Base-by-base conservation (phyloP, 2,797 vertebrate genomes). In the Pseudochirops cupreus region DNA sequence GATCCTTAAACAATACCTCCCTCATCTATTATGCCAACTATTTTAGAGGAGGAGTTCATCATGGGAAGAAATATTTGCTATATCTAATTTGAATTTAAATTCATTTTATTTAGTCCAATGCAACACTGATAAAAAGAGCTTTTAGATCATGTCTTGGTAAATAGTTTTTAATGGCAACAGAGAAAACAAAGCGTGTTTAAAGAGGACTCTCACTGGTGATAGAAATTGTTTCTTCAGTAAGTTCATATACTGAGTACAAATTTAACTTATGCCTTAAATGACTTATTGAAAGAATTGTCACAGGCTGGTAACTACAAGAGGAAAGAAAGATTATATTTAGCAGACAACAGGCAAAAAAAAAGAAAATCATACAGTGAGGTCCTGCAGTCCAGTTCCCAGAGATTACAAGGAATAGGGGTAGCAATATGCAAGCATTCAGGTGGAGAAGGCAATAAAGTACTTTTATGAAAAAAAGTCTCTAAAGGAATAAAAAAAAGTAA, bases 361-460 rank as follows among this genome's bases (percentile, higher is more conserved):
- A 82, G 93, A 92, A 82, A 91, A 90, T 31, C 0, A 57, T 11
- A 91, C 0, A 91, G 0, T 24, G 54, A 91, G 82, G 28, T 18
- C 1, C 0, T 29, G 56, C 50, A 21, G 39, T 46, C 46, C n/a
- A 92, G 0, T 24, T 91, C n/a, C 31, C 4, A 7, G 0, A 0
- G n/a, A 91, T 74, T 0, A 0, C 0, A 92, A 90, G 9, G 57
- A 62, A 56, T 90, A 94, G 21, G 0, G 74, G 24, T 0, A 0
- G 74, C 14, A 67, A 5, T 92, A 91, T 5, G 56, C 31, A 91
- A n/a, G 31, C 93, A 93, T n/a, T 94, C 91, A 93, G 14, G 52
- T 53, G n/a, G 39, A 91, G 91, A 98, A 97, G 91, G 31, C 18
- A 96, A 96, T 93, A 93, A 39, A 59, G 56, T 94, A 93, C 18